Evolutionary conservation across 2,113 vertebrate genomes (phyloP).

Genomic region (Sylvietta virens): DNA sequence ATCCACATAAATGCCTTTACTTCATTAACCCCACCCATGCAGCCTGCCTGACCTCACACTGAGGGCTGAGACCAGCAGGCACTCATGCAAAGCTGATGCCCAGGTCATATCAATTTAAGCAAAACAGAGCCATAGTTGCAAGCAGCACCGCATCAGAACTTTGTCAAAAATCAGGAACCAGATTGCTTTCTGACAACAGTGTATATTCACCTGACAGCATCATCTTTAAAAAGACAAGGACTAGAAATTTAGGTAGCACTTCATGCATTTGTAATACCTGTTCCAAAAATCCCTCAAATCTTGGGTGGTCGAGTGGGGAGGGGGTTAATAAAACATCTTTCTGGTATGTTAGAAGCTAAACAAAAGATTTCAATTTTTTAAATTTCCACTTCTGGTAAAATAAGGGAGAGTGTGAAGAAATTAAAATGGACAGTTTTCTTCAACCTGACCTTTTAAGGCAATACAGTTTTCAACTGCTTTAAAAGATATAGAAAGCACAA

Average conservation of each 20-base stretch:
- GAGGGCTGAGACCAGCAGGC: not conserved
- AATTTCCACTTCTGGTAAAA: not conserved
- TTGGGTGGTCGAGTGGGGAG: accelerated
- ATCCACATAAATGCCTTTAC: not conserved
- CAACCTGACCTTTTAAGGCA: slow-evolving; percentile 3
- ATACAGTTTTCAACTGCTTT: not conserved
- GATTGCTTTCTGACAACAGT: not conserved
- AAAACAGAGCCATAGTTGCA: not conserved
- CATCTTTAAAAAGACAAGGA: not conserved
- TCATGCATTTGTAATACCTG: not conserved
- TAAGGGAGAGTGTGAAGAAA: not conserved
- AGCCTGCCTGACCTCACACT: not conserved
- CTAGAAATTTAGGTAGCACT: not conserved
- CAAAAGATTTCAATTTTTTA: not conserved
- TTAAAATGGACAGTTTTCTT: not conserved
- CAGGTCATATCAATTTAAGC: not conserved
- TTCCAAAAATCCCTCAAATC: not conserved
- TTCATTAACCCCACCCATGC: not conserved
- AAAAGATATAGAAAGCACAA: not conserved
- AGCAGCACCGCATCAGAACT: not conserved
- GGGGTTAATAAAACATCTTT: not conserved
- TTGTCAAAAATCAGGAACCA: not conserved
- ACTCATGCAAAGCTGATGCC: not conserved
- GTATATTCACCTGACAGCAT: not conserved
- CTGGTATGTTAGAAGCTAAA: not conserved